A percentile compares a stretch with the other conserved stretches of the same genome.
Conservation (phyloP, 2,888 invertebrate species). For the Brachyptera risi region DNA sequence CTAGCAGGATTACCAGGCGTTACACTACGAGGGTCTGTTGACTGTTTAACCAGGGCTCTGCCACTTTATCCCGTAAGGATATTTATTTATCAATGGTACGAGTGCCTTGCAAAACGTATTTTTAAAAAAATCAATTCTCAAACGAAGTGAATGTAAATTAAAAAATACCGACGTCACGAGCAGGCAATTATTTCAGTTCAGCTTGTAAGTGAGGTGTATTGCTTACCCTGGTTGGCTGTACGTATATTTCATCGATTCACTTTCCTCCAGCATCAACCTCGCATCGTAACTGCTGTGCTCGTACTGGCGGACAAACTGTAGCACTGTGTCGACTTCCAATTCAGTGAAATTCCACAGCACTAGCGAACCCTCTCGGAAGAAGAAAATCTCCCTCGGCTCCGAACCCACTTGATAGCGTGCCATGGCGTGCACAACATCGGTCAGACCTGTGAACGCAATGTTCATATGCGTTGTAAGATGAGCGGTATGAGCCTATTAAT, state of each 20-base stretch:
- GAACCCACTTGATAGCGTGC: conserved; percentile 74
- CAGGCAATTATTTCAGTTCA: no score
- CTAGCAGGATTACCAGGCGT: no score
- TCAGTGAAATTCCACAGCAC: conserved; percentile 90
- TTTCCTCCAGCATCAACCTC: conserved; percentile 67
- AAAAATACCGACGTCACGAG: no score
- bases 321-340: conserved; percentile 69
- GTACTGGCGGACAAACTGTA: conserved; percentile 65
- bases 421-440: conserved; percentile 77
- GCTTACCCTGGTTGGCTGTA: conserved; percentile 54
- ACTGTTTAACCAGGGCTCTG: no score
- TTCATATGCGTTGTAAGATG: no score
- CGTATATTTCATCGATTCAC: conserved; percentile 78
- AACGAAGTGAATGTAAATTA: no score
- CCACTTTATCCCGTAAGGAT: no score
- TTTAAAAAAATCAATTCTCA: no score
- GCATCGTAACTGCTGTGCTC: conserved; percentile 68
- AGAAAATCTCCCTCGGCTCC: conserved; percentile 81
- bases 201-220: neutral
- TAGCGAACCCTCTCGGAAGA: conserved; percentile 86
- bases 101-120: no score
- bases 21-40: no score
- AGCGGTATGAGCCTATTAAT: no score
- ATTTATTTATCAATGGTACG: no score
- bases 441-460: conserved; percentile 36